Evolutionary conservation across 2,888 invertebrate genomes (phyloP).

Genomic region (Mythimna impura): DNA sequence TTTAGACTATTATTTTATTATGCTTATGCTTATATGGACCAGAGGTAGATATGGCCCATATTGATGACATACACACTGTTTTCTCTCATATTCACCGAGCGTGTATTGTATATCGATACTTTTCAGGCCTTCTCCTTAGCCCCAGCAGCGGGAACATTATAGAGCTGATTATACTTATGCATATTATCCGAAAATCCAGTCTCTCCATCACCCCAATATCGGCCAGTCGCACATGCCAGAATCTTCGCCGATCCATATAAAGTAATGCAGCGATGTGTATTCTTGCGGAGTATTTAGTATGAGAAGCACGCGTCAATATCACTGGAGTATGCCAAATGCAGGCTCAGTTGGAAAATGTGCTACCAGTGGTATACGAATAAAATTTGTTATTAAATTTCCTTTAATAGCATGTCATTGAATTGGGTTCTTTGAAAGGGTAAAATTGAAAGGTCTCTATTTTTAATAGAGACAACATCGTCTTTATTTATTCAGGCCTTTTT

Average conservation of each 20-base stretch:
- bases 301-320: slow-evolving; percentile 50
- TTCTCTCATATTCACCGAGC: too few relatives aligned
- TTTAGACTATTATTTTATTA: too few relatives aligned
- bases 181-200: not conserved
- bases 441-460: too few relatives aligned
- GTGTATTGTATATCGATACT: too few relatives aligned
- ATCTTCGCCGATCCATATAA: not conserved
- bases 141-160: too few relatives aligned
- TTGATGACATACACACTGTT: too few relatives aligned
- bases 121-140: too few relatives aligned
- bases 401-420: not conserved
- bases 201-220: slow-evolving; percentile 3
- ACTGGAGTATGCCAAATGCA: slow-evolving; percentile 51
- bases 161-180: too few relatives aligned
- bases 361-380: slow-evolving; percentile 26
- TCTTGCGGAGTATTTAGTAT: slow-evolving; percentile 36
- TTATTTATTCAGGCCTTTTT: too few relatives aligned
- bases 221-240: slow-evolving; percentile 25
- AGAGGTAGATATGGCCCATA: too few relatives aligned
- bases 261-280: slow-evolving; percentile 35
- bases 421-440: not conserved
- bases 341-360: not conserved
- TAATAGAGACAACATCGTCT: too few relatives aligned
- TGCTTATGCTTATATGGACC: too few relatives aligned
- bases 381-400: not conserved